Evolutionary conservation across 2,888 invertebrate genomes (phyloP), one percentile per base, ranked within the genome.

Genomic region (Shargacucullia verbasci): DNA sequence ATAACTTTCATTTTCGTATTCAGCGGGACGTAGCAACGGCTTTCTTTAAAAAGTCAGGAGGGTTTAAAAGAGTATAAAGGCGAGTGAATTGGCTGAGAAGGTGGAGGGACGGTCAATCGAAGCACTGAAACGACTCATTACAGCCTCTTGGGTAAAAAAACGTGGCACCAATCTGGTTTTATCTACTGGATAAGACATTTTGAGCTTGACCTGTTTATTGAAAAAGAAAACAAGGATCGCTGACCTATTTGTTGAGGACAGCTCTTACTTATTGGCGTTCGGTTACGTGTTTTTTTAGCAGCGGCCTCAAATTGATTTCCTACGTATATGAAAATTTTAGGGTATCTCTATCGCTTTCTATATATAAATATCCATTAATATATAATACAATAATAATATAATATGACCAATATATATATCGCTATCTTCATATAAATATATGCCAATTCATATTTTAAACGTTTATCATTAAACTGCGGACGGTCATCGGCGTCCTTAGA

Each of bases 101-200:
- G 84, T 86, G 79, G 80, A 76, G 81, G 83, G 87, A 87, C 86
- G 90, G 91, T 90, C 92, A 91, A 91, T 91, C 82, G 89, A 92
- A 88, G 82, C 90, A 85, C 77, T 81, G 87, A 87, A 87, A 84
- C 85, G 84, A 85, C 89, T 92, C 91, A 92, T 92, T 92, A 92
- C 86, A 81, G 69, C 79, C 72, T 79, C 54, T 29, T 73, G 69
- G 73, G 79, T 75, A 75, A 80, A 78, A 79, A 80, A 79, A 74
- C 61, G 70, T 71, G 58, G 71, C 70, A 63, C 65, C 68, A 72
- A 69, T 68, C 64, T 65, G 73, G 64, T 69, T 75, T 73, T 76
- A 74, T 79, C 70, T 73, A 60, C 50, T 65, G 65, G 50, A 56
- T 73, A 54, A 69, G 64, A 67, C 57, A 64, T 61, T 77, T 68